A percentile compares a stretch with the other conserved stretches of the same genome.
phyloP scores from a whole-genome alignment of 2,888 invertebrate species.

The Nomada lathburiana region DNA sequence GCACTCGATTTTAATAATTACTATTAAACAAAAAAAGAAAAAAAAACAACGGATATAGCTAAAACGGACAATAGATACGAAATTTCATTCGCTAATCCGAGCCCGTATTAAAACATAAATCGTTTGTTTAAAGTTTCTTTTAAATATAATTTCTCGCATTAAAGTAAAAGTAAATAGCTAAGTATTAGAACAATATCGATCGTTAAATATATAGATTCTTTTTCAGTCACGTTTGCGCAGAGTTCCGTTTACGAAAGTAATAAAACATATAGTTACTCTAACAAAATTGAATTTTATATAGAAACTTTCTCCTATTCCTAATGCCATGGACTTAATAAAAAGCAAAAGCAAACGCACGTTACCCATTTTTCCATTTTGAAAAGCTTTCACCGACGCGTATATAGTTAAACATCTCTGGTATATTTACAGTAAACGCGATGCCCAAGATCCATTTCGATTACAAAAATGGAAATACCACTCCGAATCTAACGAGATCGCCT shows the following conservation, averaged over 20 bases:
- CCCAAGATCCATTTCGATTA: neutral
- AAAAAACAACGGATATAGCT: conserved; percentile 46
- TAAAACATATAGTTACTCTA: conserved; percentile 24
- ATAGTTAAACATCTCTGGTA: neutral
- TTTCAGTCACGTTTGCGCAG: conserved; percentile 33
- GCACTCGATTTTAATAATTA: conserved; percentile 71
- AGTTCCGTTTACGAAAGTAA: conserved; percentile 33
- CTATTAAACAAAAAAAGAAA: conserved; percentile 41
- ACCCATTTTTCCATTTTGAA: neutral
- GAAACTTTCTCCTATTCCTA: conserved; percentile 16
- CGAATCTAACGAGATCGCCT: conserved; percentile 37
- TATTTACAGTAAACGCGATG: neutral
- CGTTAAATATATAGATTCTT: conserved; percentile 28
- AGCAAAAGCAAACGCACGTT: conserved; percentile 7
- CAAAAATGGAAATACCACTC: conserved; percentile 46
- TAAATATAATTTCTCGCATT: conserved; percentile 29
- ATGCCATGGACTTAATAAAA: neutral
- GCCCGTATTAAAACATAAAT: conserved; percentile 32
- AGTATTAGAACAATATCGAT: conserved; percentile 27
- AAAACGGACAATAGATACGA: conserved; percentile 32
- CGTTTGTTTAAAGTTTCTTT: conserved; percentile 11
- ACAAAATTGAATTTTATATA: conserved; percentile 20
- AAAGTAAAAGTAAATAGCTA: conserved; percentile 38
- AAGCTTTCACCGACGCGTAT: neutral
- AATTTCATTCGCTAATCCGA: neutral